Base-by-base conservation (phyloP, 2,113 vertebrate genomes). In the Donacobius atricapilla region DNA sequence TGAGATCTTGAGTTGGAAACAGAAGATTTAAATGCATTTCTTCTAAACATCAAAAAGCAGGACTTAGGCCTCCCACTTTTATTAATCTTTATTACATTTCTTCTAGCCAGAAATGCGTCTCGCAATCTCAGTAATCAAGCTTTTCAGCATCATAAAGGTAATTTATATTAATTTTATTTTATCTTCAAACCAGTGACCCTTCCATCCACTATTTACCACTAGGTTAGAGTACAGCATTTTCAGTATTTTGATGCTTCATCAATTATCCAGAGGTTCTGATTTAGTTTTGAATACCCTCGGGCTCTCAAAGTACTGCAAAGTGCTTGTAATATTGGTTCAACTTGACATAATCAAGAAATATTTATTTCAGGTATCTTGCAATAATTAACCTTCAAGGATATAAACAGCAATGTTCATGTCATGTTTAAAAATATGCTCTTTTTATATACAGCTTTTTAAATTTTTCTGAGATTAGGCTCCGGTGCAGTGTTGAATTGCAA, bases 161-260 rank as follows among this genome's bases (percentile, higher is more conserved):
- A 97, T 83, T 84, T 91, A 61, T 63, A 69, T 91, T 48, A 0
- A 73, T 87, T 95, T 85, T 14, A 37, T 48, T 27, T 95, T 85
- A 64, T 89, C 69, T 93, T 94, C 77, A 76, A 30, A 72, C 14
- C 20, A 44, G 23, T 73, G 51, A 96, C 37, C 37, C 86, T 89
- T 97, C 44, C 33, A 71, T 79, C 44, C 24, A 57, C 44, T 69
- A 44, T 60, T 42, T 85, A 58, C 60, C 22, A 81, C n/a, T 65
- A 64, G 7, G 16, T 21, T 56, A 75, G 25, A 94, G 15, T 9
- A 77, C 17, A 77, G 4, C 7, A 68, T 96, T 93, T 80, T 70
- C 45, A 89, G 25, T 82, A n/a, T 93, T 95, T 78, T 96, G 30
- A 78, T 85, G 30, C 72, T 89, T 94, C 85, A 88, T 92, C 28